These are phyloP conservation scores for Andrena bicolor DNA, from an alignment of 2,888 invertebrate genomes.

Conservation along the genomic window DNA sequence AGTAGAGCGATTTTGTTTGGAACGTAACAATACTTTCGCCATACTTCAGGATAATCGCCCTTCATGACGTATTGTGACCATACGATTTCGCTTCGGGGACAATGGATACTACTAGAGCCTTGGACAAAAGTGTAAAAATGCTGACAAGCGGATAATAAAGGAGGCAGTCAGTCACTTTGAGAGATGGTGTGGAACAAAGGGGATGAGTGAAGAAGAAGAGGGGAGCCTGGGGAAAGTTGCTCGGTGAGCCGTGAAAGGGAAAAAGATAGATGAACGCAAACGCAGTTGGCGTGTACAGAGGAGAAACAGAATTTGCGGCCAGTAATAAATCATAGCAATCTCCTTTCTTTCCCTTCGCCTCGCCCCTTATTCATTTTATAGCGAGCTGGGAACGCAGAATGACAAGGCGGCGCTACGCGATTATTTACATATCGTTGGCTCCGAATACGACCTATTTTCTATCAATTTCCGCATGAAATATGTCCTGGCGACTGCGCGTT, in stretches of 20 bases:
- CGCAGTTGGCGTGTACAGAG: slow-evolving; percentile 82
- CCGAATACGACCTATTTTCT: slow-evolving; percentile 55
- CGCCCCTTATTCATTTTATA: slow-evolving; percentile 65
- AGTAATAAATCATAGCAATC: slow-evolving; percentile 84
- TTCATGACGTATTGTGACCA: slow-evolving; percentile 70
- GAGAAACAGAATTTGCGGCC: slow-evolving; percentile 84
- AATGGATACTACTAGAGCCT: slow-evolving; percentile 76
- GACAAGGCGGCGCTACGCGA: slow-evolving; percentile 63
- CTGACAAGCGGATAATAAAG: slow-evolving; percentile 85
- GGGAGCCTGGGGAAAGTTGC: slow-evolving; percentile 68
- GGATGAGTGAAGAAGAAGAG: slow-evolving; percentile 65
- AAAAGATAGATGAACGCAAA: slow-evolving; percentile 85
- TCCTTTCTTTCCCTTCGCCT: slow-evolving; percentile 71
- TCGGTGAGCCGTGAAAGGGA: slow-evolving; percentile 84
- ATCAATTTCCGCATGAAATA: slow-evolving; percentile 48
- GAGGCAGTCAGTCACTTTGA: slow-evolving; percentile 85
- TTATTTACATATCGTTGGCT: slow-evolving; percentile 62
- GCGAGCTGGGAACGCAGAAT: slow-evolving; percentile 50
- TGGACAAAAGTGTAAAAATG: slow-evolving; percentile 85
- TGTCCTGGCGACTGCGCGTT: slow-evolving; percentile 6
- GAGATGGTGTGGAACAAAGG: slow-evolving; percentile 84
- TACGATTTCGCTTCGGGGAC: slow-evolving; percentile 72
- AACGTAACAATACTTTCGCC: slow-evolving; percentile 33
- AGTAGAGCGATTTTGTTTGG: slow-evolving; percentile 29
- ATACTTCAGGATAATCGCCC: slow-evolving; percentile 52